Percentiles rank a stretch among this genome's conserved stretches.
These are phyloP conservation scores for Ophthalmolycus amberensis DNA, from an alignment of 2,113 vertebrate genomes.

Conservation along the genomic window DNA sequence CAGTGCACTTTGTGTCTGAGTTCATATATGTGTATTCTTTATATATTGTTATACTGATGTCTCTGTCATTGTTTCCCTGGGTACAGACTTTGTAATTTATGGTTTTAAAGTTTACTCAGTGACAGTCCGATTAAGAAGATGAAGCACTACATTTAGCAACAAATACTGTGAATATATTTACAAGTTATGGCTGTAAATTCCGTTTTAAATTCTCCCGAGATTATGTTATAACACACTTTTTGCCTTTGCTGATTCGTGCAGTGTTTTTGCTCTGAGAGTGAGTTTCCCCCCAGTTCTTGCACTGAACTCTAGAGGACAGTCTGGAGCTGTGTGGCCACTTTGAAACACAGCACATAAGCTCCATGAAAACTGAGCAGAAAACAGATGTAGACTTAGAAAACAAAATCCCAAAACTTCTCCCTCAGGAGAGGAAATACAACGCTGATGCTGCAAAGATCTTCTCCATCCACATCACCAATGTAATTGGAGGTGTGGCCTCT, in stretches of 20 bases:
- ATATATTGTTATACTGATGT: background rate
- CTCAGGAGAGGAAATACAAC: slow-evolving; percentile 88
- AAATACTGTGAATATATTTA: background rate
- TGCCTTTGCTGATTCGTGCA: background rate
- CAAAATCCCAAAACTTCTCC: background rate
- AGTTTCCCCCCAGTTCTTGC: background rate
- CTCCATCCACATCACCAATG: slow-evolving; percentile 92
- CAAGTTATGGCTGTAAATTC: background rate
- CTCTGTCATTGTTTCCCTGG: background rate
- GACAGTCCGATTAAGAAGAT: background rate
- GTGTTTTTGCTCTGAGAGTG: background rate
- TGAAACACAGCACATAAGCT: background rate
- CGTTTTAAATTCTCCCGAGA: background rate
- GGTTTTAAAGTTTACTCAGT: background rate
- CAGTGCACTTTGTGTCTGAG: background rate
- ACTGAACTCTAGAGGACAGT: slow-evolving; percentile 55
- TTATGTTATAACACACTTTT: background rate
- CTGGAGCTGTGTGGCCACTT: slow-evolving; percentile 9
- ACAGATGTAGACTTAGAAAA: background rate
- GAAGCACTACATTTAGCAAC: background rate
- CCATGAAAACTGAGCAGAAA: background rate
- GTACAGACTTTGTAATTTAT: background rate
- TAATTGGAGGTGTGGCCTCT: slow-evolving; percentile 89
- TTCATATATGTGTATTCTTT: background rate
- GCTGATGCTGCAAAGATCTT: slow-evolving; percentile 91